Evolutionary conservation across 1,140 invertebrate species (phyloP).

Genomic region (Semibalanus balanoides): DNA sequence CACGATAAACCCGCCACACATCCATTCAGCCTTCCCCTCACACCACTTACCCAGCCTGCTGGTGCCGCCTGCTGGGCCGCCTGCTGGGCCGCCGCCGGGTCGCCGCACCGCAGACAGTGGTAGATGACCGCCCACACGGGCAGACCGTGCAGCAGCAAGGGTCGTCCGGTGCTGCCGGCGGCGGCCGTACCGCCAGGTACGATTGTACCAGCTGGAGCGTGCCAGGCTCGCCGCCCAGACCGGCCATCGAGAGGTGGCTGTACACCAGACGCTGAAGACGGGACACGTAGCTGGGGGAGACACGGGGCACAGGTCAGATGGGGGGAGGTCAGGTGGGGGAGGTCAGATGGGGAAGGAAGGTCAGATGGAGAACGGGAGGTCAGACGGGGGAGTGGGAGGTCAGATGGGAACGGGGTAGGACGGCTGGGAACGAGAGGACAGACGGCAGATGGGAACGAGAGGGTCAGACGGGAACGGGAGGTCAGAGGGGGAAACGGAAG

Average conservation of each 20-base stretch:
- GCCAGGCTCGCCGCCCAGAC: slow-evolving; percentile 19
- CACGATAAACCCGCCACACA: too few relatives aligned
- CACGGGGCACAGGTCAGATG: too few relatives aligned
- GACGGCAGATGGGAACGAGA: too few relatives aligned
- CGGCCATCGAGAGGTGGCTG: slow-evolving; percentile 16
- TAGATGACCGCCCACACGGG: slow-evolving; percentile 21
- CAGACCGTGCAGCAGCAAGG: slow-evolving; percentile 15
- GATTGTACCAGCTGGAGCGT: slow-evolving; percentile 18
- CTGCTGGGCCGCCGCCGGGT: slow-evolving; percentile 13
- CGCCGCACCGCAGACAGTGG: slow-evolving; percentile 20
- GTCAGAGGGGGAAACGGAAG: too few relatives aligned
- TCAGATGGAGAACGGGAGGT: too few relatives aligned
- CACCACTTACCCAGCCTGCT: slow-evolving; percentile 16
- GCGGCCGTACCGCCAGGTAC: slow-evolving; percentile 17
- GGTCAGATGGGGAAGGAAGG: too few relatives aligned
- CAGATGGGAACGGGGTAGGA: too few relatives aligned
- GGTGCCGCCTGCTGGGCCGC: slow-evolving; percentile 16
- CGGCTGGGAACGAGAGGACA: too few relatives aligned
- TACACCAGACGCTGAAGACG: slow-evolving; percentile 45
- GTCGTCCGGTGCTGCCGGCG: slow-evolving; percentile 13
- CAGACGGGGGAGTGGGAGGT: too few relatives aligned
- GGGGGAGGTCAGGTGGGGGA: too few relatives aligned
- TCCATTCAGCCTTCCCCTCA: neutral
- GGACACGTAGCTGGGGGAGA: neutral
- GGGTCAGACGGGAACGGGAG: too few relatives aligned